Base-by-base conservation (phyloP, 2,888 invertebrate species). In the Schizaphis graminum region DNA sequence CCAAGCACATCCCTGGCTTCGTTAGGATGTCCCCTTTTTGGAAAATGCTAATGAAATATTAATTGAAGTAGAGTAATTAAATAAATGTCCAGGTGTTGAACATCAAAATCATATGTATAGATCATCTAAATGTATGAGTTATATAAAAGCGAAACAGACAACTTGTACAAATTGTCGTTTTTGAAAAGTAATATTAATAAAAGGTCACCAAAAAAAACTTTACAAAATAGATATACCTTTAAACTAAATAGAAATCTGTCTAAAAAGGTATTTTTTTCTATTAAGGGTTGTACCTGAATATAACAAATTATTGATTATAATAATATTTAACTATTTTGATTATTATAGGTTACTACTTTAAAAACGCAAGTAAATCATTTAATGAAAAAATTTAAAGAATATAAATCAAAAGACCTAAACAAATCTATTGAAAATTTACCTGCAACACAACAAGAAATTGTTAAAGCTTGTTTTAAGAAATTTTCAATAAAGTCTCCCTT, bases 121-220 rank as follows among this genome's bases (percentile, higher is more conserved):
- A 47, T 85, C 24, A 44, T 44, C 24, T 85, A 44, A 85, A 44
- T 85, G 67, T 67, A 67, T 67, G 28, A 28, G 28, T n/a, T 67
- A 67, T 67, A 67, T 67, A 67, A 67, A 67, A 67, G 67, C n/a
- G 11, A 67, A 67, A 67, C 67, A 67, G n/a, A 67, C 3, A n/a
- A 67, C 67, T 67, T 67, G 67, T n/a, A 67, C n/a, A n/a, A n/a
- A 28, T 67, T 67, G 47, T 85, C 85, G 44, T 85, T 85, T 47
- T 85, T 85, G 26, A 85, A 85, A 85, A 44, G 28, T 47, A 85
- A 85, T 85, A 26, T 47, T 44, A 85, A 85, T 47, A 85, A 85
- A 85, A 85, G 47, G 28, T 85, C 47, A 47, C 85, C 8, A 85
- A 85, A 85, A 26, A 85, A 85, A 47, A 85, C 85, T 21, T 85